Evolutionary conservation across 30 jellyfish, hydroid and myxozoan species (phyloP).

Genomic region (Hydra vulgaris): DNA sequence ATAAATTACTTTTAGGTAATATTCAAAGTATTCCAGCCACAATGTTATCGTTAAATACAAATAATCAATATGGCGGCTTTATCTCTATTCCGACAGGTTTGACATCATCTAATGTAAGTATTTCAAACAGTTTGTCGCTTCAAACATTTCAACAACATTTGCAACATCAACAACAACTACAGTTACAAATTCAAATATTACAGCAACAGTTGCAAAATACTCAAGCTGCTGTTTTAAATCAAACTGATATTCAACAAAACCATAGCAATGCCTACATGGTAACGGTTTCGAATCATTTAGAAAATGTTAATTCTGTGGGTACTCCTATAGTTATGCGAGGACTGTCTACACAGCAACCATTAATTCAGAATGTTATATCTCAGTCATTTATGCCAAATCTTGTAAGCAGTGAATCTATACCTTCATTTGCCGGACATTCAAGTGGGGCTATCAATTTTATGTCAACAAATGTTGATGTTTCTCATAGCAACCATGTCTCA

Average conservation of each 20-base stretch:
- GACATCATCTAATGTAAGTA: conserved; percentile 28
- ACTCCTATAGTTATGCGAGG: conserved; percentile 34
- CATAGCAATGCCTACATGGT: conserved; percentile 11
- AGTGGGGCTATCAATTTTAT: conserved; percentile 13
- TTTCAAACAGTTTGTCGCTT: conserved; percentile 31
- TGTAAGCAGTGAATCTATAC: conserved; percentile 14
- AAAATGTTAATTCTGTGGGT: conserved; percentile 19
- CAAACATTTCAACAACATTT: conserved; percentile 51
- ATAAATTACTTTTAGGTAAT: conserved; percentile 3
- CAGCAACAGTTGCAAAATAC: conserved; percentile 54
- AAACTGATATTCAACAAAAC: conserved; percentile 1
- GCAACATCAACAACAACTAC: conserved; percentile 67
- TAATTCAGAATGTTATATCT: conserved; percentile 27
- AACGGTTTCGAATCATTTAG: conserved; percentile 21
- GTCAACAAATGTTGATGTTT: conserved; percentile 9
- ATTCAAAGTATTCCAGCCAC: conserved; percentile 19
- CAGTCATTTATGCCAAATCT: conserved; percentile 23
- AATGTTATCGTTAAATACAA: conserved; percentile 7
- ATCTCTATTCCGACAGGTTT: conserved; percentile 44
- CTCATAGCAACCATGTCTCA: conserved; percentile 2
- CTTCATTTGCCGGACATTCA: conserved; percentile 16
- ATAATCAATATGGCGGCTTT: conserved; percentile 17
- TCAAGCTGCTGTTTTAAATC: conserved; percentile 25
- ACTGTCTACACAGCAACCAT: conserved; percentile 25
- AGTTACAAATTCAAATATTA: conserved; percentile 40